These are phyloP conservation scores for Mycetomoellerius zeteki DNA, from an alignment of 1,140 invertebrate species.

Conservation along the genomic window DNA sequence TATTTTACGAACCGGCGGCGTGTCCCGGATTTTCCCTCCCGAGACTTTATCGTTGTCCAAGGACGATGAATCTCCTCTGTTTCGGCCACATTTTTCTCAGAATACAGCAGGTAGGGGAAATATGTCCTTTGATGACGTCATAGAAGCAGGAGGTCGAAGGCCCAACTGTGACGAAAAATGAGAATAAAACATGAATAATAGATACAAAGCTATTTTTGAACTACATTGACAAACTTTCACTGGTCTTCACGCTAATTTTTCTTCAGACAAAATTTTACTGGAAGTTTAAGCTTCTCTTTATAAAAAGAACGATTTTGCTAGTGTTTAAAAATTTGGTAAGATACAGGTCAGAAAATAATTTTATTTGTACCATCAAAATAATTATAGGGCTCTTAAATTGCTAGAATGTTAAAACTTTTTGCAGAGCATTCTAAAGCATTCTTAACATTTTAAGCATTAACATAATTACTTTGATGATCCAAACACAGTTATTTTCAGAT, in stretches of 20 bases:
- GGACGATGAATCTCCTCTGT: conserved; percentile 46
- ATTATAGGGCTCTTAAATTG: no score
- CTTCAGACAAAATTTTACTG: not conserved
- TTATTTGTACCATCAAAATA: no score
- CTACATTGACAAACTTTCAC: not conserved
- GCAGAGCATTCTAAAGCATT: no score
- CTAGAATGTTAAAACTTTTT: no score
- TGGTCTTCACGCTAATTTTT: not conserved
- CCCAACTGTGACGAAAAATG: not conserved
- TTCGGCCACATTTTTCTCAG: conserved; percentile 43
- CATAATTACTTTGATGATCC: no score
- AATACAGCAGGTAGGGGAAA: not conserved
- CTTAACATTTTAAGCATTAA: no score
- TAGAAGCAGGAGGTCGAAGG: not conserved
- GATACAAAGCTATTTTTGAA: not conserved
- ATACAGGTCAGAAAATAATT: no score
- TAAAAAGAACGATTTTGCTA: no score
- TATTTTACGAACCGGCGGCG: conserved; percentile 55
- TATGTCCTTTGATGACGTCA: conserved; percentile 57
- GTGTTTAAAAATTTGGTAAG: no score
- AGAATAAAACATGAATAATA: not conserved
- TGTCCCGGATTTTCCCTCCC: conserved; percentile 40
- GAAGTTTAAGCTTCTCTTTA: not conserved
- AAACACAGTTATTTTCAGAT: no score
- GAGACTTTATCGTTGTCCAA: conserved; percentile 50